Percentiles rank a stretch among this genome's conserved stretches.
Evolutionary conservation across 2,888 invertebrate genomes (phyloP).

Genomic region (Epistrophella euchroma): DNA sequence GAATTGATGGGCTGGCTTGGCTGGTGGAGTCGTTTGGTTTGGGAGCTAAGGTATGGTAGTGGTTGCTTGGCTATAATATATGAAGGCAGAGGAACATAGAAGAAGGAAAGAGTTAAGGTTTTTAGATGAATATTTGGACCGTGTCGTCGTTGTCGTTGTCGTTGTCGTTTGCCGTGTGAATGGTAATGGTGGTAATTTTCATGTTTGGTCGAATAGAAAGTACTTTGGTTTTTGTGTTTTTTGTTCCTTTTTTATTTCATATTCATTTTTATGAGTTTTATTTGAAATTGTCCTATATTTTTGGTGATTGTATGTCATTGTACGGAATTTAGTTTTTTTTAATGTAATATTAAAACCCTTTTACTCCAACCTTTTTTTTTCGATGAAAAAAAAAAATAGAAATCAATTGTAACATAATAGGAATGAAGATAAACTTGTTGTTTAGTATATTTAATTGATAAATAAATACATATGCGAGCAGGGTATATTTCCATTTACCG

Average conservation of each 20-base stretch:
- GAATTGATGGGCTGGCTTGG: conserved; percentile 19
- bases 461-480: too few relatives aligned
- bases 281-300: conserved; percentile 44
- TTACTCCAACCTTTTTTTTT: background rate
- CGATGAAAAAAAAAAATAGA: background rate
- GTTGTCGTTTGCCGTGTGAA: conserved; percentile 39
- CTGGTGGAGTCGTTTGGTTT: background rate
- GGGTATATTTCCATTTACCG: too few relatives aligned
- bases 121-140: conserved; percentile 39
- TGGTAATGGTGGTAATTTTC: conserved; percentile 59
- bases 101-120: conserved; percentile 14
- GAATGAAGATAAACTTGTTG: background rate
- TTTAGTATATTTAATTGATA: background rate
- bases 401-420: background rate
- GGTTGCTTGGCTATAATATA: background rate
- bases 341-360: background rate
- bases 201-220: conserved; percentile 53
- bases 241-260: conserved; percentile 15
- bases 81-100: background rate
- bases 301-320: conserved; percentile 62
- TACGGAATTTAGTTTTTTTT: conserved; percentile 32
- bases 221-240: conserved; percentile 11
- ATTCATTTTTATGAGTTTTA: conserved; percentile 29
- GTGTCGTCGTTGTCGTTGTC: conserved; percentile 21
- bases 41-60: background rate